Percentiles rank a stretch among this genome's conserved stretches.
Evolutionary conservation across 2,113 vertebrate genomes (phyloP).

Genomic region (Chlorocebus sabaeus): DNA sequence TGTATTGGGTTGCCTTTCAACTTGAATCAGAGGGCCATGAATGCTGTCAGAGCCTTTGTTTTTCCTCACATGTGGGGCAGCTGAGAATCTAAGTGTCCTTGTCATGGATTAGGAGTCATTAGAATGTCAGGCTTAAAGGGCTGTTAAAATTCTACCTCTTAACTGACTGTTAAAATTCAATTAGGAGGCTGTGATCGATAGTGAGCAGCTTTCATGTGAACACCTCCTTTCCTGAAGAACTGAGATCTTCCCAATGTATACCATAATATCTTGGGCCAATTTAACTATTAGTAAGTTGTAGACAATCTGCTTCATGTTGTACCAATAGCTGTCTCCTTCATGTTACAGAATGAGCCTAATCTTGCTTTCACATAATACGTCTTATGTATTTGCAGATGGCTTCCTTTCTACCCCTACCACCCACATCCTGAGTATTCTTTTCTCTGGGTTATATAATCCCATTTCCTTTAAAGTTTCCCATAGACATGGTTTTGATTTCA

Average conservation of each 20-base stretch:
- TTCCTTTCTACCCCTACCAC: background rate
- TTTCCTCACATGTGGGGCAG: background rate
- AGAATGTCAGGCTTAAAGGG: background rate
- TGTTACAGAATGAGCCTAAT: background rate
- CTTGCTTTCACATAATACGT: background rate
- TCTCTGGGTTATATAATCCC: background rate
- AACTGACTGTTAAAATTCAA: background rate
- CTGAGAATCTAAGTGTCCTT: background rate
- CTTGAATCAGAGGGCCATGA: background rate
- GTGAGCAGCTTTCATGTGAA: background rate
- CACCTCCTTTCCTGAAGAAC: background rate
- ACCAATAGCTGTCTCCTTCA: background rate
- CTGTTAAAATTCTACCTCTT: background rate
- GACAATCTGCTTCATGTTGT: background rate
- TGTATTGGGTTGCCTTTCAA: background rate
- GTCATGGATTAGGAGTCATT: background rate
- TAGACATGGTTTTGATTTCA: background rate
- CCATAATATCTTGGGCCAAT: background rate
- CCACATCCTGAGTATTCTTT: background rate
- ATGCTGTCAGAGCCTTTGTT: background rate
- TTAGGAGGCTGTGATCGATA: background rate
- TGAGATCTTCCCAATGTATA: background rate
- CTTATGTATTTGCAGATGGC: background rate
- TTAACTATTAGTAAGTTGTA: background rate
- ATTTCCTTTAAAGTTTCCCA: background rate